Evolutionary conservation across 2,888 invertebrate genomes (phyloP), one percentile per base, ranked within the genome.

Genomic region (Drosophila nigritarsus): DNA sequence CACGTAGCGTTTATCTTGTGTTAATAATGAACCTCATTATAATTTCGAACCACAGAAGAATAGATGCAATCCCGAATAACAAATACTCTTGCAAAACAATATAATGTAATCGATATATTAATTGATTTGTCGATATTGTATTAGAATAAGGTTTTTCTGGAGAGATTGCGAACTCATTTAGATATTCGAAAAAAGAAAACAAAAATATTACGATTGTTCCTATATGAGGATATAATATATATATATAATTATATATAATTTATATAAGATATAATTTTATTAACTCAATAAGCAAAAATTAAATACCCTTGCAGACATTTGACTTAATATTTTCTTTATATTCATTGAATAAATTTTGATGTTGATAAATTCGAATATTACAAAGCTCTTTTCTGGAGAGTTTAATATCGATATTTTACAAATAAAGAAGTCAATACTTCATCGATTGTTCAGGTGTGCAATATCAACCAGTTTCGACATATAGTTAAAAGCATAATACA

Each of bases 11-110:
- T 83, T 83, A 80, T 82, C 86, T 74, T 40, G 82, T 70, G 80
- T 77, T 80, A 83, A 73, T 83, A 86, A 82, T 86, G 73, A 76
- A 73, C 83, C 86, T 77, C 82, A 85, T 83, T 83, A 85, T 76
- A 83, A 80, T 86, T 79, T 85, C 54, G 74, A 38, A 27, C 15
- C 75, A 78, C 82, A 82, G 49, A n/a, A n/a, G 20, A 56, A 34
- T 24, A 13, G 3, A 20, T 5, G 6, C 0, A n/a, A 6, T 29
- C 13, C 3, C 13, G 24, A 67, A 15, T 29, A 9, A 24, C 0
- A 24, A 71, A 72, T 42, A 50, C 67, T 4, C 66, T 60, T 36
- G 9, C 27, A 48, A 0, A 34, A 2, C 7, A 45, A 45, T 20
- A 8, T 3, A 53, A 3, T 6, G 18, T 55, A n/a, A 32, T 53